These are phyloP conservation scores for Sycophila texana DNA, from an alignment of 2,888 invertebrate species.

Conservation along the genomic window DNA sequence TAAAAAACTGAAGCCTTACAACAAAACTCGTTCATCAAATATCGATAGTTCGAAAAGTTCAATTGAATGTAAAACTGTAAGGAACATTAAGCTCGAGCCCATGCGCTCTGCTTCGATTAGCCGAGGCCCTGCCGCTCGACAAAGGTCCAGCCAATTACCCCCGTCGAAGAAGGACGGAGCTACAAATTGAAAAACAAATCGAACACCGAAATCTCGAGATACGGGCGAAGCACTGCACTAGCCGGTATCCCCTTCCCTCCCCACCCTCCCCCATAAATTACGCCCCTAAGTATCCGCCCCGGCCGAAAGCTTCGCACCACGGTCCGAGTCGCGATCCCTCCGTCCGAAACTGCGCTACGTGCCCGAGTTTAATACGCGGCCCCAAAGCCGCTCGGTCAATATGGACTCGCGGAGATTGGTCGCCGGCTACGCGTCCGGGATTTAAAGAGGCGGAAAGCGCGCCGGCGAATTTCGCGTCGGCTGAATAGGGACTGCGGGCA, in stretches of 20 bases:
- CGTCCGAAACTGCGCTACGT: constrained; percentile 3
- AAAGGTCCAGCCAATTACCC: too few species aligned
- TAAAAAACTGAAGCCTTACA: too few species aligned
- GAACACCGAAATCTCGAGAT: constrained; percentile 15
- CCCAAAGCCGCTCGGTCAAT: neutral
- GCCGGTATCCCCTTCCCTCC: neutral
- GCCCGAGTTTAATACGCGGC: constrained; percentile 25
- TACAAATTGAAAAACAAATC: constrained; percentile 37
- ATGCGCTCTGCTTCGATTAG: too few species aligned
- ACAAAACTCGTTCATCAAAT: too few species aligned
- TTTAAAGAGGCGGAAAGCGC: constrained; percentile 1
- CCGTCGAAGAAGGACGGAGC: neutral
- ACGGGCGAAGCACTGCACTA: too few species aligned
- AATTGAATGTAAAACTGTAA: too few species aligned
- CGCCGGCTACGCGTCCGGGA: neutral
- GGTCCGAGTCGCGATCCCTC: neutral
- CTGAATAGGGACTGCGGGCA: neutral
- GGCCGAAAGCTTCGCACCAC: neutral
- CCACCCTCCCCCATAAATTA: constrained; percentile 19
- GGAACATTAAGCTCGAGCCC: too few species aligned
- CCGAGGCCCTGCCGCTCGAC: too few species aligned
- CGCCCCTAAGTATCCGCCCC: constrained; percentile 11
- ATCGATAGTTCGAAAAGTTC: too few species aligned
- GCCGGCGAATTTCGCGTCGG: neutral
- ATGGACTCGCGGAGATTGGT: neutral